Percentiles rank a stretch among this genome's conserved stretches.
Evolutionary conservation across 2,888 invertebrate species (phyloP).

Genomic region (Zygothrica quintamaculata): DNA sequence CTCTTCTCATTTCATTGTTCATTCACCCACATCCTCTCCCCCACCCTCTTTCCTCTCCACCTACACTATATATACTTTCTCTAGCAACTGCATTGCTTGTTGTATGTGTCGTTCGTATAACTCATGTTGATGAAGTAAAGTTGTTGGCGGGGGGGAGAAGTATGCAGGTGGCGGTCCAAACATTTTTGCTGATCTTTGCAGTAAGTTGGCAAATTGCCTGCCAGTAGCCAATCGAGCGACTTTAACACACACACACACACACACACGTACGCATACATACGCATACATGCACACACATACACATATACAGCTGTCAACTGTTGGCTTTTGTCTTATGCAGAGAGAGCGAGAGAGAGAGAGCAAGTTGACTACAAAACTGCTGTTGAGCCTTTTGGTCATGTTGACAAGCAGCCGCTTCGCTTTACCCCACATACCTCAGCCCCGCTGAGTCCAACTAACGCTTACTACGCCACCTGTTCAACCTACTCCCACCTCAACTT

Average conservation of each 20-base stretch:
- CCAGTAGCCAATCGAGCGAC: conserved; percentile 61
- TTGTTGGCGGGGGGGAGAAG: too few species aligned
- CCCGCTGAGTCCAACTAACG: too few species aligned
- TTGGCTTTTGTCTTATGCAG: conserved; percentile 56
- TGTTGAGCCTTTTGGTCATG: conserved; percentile 67
- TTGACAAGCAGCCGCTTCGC: conserved; percentile 62
- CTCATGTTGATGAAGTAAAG: too few species aligned
- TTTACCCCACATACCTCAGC: neutral
- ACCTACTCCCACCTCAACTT: neutral
- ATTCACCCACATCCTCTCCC: neutral
- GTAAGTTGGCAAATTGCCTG: conserved; percentile 79
- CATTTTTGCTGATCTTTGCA: conserved; percentile 78
- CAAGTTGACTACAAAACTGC: conserved; percentile 34
- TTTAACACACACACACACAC: conserved; percentile 34
- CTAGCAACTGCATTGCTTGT: too few species aligned
- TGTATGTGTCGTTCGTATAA: too few species aligned
- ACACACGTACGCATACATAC: conserved; percentile 2
- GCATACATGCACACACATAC: conserved; percentile 7
- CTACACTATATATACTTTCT: neutral
- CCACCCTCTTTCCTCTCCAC: too few species aligned
- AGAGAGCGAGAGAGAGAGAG: too few species aligned
- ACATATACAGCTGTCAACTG: conserved; percentile 73
- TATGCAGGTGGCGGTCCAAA: conserved; percentile 12
- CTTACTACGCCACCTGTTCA: neutral
- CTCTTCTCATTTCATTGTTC: neutral